Evolutionary conservation across 2,113 vertebrate genomes (phyloP).

Genomic region (Seriola quinqueradiata): DNA sequence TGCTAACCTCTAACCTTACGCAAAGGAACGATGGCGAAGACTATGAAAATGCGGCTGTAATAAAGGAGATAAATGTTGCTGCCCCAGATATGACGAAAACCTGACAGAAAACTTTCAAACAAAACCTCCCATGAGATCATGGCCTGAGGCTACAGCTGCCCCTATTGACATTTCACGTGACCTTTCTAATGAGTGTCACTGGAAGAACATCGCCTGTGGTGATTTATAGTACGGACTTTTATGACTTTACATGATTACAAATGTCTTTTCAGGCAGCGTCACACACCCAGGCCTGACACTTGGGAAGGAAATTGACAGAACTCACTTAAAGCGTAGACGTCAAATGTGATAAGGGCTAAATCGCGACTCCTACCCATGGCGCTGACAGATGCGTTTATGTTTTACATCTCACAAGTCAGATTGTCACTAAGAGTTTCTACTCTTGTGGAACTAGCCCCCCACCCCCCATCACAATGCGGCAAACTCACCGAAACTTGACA

Average conservation of each 20-base stretch:
- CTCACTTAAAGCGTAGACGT: background rate
- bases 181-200: constrained; percentile 62
- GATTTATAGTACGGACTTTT: constrained; percentile 36
- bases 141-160: constrained; percentile 55
- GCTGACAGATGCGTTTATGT: constrained; percentile 39
- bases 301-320: constrained; percentile 10
- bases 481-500: constrained; percentile 35
- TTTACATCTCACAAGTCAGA: constrained; percentile 25
- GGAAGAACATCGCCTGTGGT: constrained; percentile 62
- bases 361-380: background rate
- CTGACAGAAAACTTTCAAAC: constrained; percentile 10
- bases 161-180: constrained; percentile 72
- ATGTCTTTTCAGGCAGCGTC: constrained; percentile 7
- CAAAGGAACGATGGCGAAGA: background rate
- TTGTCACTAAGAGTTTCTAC: constrained; percentile 30
- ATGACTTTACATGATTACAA: constrained; percentile 36
- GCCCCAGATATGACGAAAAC: background rate
- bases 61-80: background rate
- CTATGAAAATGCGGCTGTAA: background rate
- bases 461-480: constrained; percentile 17
- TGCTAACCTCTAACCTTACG: background rate
- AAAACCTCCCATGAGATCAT: constrained; percentile 23
- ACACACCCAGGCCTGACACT: background rate
- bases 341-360: constrained; percentile 12
- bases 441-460: constrained; percentile 29